Percentiles rank a stretch among this genome's conserved stretches.
Evolutionary conservation across 2,888 invertebrate species (phyloP).

Genomic region (Dermolepida albohirtum): DNA sequence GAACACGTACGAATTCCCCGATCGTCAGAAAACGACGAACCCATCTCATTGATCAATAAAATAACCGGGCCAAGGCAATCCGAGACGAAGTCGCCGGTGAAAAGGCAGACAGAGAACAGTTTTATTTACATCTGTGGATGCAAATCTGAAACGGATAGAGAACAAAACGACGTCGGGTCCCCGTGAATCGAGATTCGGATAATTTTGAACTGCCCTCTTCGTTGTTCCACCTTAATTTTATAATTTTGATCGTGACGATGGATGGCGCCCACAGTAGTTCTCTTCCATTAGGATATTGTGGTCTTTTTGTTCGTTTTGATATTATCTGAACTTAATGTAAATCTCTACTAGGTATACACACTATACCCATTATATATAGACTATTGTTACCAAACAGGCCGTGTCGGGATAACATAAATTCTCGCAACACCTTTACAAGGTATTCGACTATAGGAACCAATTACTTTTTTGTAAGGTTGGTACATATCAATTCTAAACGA

Average conservation of each 20-base stretch:
- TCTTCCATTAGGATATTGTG: not conserved
- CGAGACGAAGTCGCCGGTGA: slow-evolving; percentile 5
- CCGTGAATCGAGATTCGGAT: slow-evolving; percentile 19
- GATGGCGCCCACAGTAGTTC: slow-evolving; percentile 12
- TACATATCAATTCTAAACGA: too few relatives aligned
- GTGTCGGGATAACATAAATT: too few relatives aligned
- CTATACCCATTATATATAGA: too few relatives aligned
- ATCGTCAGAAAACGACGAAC: slow-evolving; percentile 17
- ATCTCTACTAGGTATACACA: too few relatives aligned
- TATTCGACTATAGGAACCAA: too few relatives aligned
- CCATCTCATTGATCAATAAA: slow-evolving; percentile 30
- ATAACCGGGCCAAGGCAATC: slow-evolving; percentile 28
- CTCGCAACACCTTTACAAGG: too few relatives aligned
- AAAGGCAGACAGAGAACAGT: slow-evolving; percentile 6
- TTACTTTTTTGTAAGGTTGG: too few relatives aligned
- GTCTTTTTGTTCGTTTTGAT: not conserved
- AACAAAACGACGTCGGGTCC: not conserved
- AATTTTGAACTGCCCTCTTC: slow-evolving; percentile 23
- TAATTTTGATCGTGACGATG: slow-evolving; percentile 20
- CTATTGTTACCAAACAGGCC: too few relatives aligned
- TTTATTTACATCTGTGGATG: slow-evolving; percentile 26
- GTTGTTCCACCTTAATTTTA: slow-evolving; percentile 3
- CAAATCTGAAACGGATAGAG: slow-evolving; percentile 27
- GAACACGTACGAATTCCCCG: slow-evolving; percentile 16
- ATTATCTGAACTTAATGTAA: not conserved